Base-by-base conservation (phyloP, 2,888 invertebrate genomes). In the Mimumesa dahlbomi region DNA sequence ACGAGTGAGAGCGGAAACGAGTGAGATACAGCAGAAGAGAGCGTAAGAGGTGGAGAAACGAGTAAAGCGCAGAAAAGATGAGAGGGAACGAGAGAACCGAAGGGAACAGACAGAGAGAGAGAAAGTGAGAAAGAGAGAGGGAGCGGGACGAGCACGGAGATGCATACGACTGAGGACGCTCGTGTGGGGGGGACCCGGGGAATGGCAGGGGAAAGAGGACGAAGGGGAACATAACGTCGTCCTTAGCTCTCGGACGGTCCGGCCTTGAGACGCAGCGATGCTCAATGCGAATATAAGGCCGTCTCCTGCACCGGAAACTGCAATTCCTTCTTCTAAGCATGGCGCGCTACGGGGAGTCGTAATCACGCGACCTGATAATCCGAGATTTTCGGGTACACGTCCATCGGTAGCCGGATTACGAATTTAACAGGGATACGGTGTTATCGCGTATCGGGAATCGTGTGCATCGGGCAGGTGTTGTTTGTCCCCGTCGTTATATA, bases 251-350 rank as follows among this genome's bases (percentile, higher is more conserved):
- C 85, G 85, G 84, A 83, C 87, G 82, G 73, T 77, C 73, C 86
- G 87, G 86, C 88, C 88, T 88, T 88, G 88, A 88, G 88, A 87
- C 87, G 85, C 87, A 88, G 88, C 88, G 88, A 87, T 75, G 81
- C 88, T 88, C 88, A 88, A 87, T 87, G 84, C 86, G 83, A 77
- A 63, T 57, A 56, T 48, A 70, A 49, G 53, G 72, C 46, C 42
- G 62, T 43, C 64, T 56, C 29, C 49, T 58, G 69, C 69, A 69
- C 75, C 75, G 74, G 75, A 75, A 75, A 75, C 61, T 61, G 50
- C 57, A 65, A 64, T 58, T 52, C 68, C 43, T 42, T 25, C 25
- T 25, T 25, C 36, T 25, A 53, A 42, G 36, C 16, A 42, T 50
- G 48, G 16, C 46, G 0, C 11, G 14, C 18, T 25, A 25, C 25